Base-by-base conservation (phyloP, 1,140 invertebrate species). In the Meteorus sp. region DNA sequence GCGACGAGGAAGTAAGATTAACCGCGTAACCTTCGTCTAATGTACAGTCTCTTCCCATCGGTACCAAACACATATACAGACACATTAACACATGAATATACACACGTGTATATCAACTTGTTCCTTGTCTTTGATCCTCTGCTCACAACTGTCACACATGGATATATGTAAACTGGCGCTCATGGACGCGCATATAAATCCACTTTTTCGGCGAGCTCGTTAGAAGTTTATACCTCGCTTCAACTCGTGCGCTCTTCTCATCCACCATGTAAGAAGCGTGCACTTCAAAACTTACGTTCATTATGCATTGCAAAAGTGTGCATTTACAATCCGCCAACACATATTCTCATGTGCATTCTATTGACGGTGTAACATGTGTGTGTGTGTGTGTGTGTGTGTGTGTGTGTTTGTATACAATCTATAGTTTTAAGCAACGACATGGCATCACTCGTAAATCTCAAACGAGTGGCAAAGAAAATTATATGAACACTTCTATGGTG, bases 1-100 rank as follows among this genome's bases (percentile, higher is more conserved):
- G 63, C 62, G 60, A 63, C 60, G 63, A 60, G 56, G 64, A 67
- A 59, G 48, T 52, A 57, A 67, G 60, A 66, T 69, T 61, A 65
- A 19, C 43, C 53, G 59, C 44, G 25, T 50, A 57, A 60, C 53
- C 53, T 56, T 56, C 41, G 20, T 54, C 52, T 43, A 43, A 19
- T 9, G 20, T 45, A 19, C 23, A 7, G 25, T 25, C 29, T 56
- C 39, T 31, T 56, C 43, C 39, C 39, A 44, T 27, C 25, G n/a
- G 2, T n/a, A 5, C 7, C 15, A 5, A 11, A 15, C 2, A 5
- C 19, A 13, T 50, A 7, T 44, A 22, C 27, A 29, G 27, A 5
- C 27, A 4, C 27, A 5, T 5, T 29, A 29, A 9, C 27, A 9
- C n/a, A 9, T 29, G 27, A 8, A 44, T 23, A 44, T 44, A 25